Evolutionary conservation across 2,888 invertebrate species (phyloP), one percentile per base, ranked within the genome.

Genomic region (Conus canariensis): DNA sequence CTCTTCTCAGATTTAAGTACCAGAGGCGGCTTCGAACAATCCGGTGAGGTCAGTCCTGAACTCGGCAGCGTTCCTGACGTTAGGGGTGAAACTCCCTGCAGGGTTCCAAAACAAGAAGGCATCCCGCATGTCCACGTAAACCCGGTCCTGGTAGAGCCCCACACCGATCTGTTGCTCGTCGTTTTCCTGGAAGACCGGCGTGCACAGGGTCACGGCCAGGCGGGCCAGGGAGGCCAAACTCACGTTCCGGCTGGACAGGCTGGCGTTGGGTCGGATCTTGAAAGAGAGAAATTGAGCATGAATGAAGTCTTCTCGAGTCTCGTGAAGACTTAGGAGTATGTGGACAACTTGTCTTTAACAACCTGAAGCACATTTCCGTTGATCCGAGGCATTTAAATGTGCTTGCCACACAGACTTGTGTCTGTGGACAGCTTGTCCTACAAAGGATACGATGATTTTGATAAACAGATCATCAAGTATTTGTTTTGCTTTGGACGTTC

Each of bases 71-170:
- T 91, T 92, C 6, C 87, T 89, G 22, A 87, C 82, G 3, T 25
- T 89, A 60, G 82, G 87, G 25, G 91, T 77, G 77, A 90, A 90
- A 7, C 74, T 60, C 10, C 87, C 85, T n/a, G 90, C 30, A 16
- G 89, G 89, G 74, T 91, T 90, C 90, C 90, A 90, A 45, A 90
- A 88, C 77, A 77, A 56, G 90, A 88, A 90, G 45, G n/a, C 59
- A 22, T 92, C 90, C 58, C 93, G 90, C 58, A 94, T 92, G 89
- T 93, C 93, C 30, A 94, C 92, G 90, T 92, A 94, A 0, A 94
- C 92, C 82, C 92, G 92, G 87, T 93, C 93, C 4, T 82, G 58
- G 91, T 94, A 93, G 60, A 94, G 86, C 3, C 94, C 94, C 19
- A 94, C 86, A 14, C 94, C 94, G 80, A 94, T 92, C 25, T 88